phyloP scores from a whole-genome alignment of 2,888 invertebrate genomes.

The Morpho deidamia region DNA sequence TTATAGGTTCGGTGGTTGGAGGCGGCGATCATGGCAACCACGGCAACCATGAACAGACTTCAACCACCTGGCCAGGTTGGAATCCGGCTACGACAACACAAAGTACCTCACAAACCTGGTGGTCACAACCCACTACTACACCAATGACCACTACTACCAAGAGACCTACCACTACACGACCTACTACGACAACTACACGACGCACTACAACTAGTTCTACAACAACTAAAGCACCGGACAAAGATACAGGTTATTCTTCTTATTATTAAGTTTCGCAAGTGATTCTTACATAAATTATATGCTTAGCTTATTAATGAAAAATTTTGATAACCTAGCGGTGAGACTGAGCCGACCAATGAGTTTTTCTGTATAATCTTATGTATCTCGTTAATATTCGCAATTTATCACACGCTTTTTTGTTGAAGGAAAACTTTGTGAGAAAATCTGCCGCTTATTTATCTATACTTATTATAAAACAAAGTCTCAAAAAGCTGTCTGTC shows the following conservation, averaged over 20 bases:
- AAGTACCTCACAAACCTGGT: slow-evolving; percentile 51
- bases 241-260: slow-evolving; percentile 34
- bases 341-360: too few relatives aligned
- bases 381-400: too few relatives aligned
- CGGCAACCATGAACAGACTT: slow-evolving; percentile 40
- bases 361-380: too few relatives aligned
- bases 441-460: too few relatives aligned
- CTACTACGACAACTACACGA: slow-evolving; percentile 34
- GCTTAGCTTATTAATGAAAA: too few relatives aligned
- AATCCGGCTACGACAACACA: slow-evolving; percentile 43
- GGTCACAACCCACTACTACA: slow-evolving; percentile 42
- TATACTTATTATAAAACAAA: too few relatives aligned
- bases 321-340: too few relatives aligned
- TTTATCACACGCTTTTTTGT: too few relatives aligned
- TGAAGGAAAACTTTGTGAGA: too few relatives aligned
- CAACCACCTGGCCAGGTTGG: slow-evolving; percentile 70
- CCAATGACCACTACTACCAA: slow-evolving; percentile 34
- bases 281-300: too few relatives aligned
- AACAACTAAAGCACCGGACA: slow-evolving; percentile 26
- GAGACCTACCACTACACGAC: slow-evolving; percentile 28
- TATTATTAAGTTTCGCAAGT: too few relatives aligned
- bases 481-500: too few relatives aligned
- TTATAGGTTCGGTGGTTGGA: slow-evolving; percentile 36
- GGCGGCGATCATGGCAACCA: slow-evolving; percentile 44
- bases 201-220: slow-evolving; percentile 33